phyloP scores from a whole-genome alignment of 1,140 invertebrate species.

The Aphaenogaster ashmeadi region DNA sequence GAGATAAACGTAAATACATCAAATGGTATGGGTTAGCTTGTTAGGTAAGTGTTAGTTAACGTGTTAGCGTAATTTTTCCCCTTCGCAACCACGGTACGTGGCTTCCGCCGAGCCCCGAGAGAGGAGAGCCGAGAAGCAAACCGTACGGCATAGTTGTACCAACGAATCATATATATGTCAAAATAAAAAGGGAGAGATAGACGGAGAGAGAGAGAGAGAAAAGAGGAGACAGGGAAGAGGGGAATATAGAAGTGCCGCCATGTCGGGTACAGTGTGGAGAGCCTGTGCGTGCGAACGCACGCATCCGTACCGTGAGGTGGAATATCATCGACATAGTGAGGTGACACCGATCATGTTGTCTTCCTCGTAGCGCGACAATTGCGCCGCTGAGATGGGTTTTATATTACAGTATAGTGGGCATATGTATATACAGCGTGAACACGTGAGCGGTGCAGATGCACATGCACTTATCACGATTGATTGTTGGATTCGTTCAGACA shows the following conservation, averaged over 20 bases:
- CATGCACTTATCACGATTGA: constrained; percentile 43
- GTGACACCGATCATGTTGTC: constrained; percentile 50
- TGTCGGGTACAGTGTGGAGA: constrained; percentile 37
- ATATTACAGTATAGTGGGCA: constrained; percentile 10
- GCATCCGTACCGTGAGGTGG: constrained; percentile 52
- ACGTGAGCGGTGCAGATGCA: constrained; percentile 5
- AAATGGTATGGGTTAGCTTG: constrained; percentile 70
- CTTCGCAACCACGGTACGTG: constrained; percentile 84
- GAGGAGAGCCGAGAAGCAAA: constrained; percentile 86
- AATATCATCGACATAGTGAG: constrained; percentile 52
- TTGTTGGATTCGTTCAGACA: neutral
- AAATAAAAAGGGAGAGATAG: constrained; percentile 29
- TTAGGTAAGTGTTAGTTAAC: constrained; percentile 84
- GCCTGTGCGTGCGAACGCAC: constrained; percentile 49
- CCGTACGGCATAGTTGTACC: constrained; percentile 55
- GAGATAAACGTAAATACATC: constrained; percentile 42
- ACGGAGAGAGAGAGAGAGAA: constrained; percentile 9
- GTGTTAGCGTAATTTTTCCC: constrained; percentile 78
- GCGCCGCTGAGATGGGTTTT: constrained; percentile 49
- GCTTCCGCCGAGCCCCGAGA: constrained; percentile 87
- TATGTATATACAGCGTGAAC: neutral
- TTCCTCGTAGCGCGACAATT: constrained; percentile 27
- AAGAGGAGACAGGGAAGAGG: constrained; percentile 20
- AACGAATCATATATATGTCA: neutral
- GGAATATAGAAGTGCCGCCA: constrained; percentile 32